A percentile compares a stretch with the other conserved stretches of the same genome.
Evolutionary conservation across 2,888 invertebrate species (phyloP).

Genomic region (Patella ulyssiponensis): DNA sequence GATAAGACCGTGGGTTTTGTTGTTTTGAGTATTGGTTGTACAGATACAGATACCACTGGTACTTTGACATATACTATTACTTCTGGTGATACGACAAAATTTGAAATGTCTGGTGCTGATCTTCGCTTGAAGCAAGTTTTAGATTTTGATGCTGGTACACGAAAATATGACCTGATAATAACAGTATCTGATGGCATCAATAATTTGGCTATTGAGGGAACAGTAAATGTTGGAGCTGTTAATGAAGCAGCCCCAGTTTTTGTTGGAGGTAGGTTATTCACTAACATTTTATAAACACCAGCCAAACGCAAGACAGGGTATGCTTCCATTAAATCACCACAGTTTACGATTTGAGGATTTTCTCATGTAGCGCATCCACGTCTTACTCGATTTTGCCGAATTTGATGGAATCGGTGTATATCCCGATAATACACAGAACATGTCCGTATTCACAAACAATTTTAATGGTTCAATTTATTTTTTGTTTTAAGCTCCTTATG

Average conservation of each 20-base stretch:
- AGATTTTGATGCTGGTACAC: slow-evolving; percentile 41
- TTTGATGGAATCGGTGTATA: too few species aligned
- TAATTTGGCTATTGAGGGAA: slow-evolving; percentile 32
- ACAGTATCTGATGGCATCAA: slow-evolving; percentile 40
- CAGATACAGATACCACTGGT: slow-evolving; percentile 31
- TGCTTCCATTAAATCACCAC: background rate
- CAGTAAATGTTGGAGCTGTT: slow-evolving; percentile 41
- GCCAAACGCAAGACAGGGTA: too few species aligned
- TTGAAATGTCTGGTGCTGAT: slow-evolving; percentile 29
- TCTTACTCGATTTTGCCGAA: too few species aligned
- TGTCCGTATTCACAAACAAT: too few species aligned
- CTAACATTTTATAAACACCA: too few species aligned
- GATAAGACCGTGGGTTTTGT: slow-evolving; percentile 30
- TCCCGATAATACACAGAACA: too few species aligned
- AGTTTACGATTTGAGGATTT: background rate
- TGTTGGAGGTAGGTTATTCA: slow-evolving; percentile 37
- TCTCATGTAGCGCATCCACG: too few species aligned
- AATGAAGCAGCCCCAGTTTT: slow-evolving; percentile 47
- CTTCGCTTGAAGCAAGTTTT: slow-evolving; percentile 38
- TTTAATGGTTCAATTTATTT: background rate
- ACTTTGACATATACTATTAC: slow-evolving; percentile 37
- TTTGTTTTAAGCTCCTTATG: slow-evolving; percentile 35
- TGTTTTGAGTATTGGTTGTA: slow-evolving; percentile 33
- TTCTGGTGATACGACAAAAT: slow-evolving; percentile 40
- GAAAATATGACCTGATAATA: slow-evolving; percentile 37